Percentiles rank a stretch among this genome's conserved stretches.
These are phyloP conservation scores for Amblyjoppa fuscipennis DNA, from an alignment of 2,888 invertebrate genomes.

Conservation along the genomic window DNA sequence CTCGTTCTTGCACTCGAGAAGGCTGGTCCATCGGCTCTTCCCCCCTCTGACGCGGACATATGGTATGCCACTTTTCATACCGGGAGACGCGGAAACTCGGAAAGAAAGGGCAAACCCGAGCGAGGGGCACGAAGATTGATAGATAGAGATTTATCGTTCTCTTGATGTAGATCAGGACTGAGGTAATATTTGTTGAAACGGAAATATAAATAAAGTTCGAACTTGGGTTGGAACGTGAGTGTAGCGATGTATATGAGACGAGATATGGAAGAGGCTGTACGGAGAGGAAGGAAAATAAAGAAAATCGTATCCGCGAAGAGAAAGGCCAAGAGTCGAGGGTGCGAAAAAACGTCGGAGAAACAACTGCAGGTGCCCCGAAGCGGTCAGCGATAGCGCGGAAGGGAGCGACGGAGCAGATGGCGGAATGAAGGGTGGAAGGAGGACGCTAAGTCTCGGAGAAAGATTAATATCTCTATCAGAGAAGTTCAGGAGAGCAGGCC, in stretches of 20 bases:
- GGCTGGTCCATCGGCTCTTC: slow-evolving; percentile 44
- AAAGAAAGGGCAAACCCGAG: slow-evolving; percentile 44
- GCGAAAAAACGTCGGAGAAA: slow-evolving; percentile 51
- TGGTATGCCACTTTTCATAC: slow-evolving; percentile 80
- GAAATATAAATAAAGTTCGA: slow-evolving; percentile 19
- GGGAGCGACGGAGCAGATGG: slow-evolving; percentile 8
- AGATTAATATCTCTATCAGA: slow-evolving; percentile 83
- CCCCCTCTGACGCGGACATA: slow-evolving; percentile 79
- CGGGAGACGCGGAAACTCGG: slow-evolving; percentile 53
- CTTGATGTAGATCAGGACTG: slow-evolving; percentile 40
- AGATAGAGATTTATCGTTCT: slow-evolving; percentile 63
- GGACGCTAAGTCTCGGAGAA: slow-evolving; percentile 71
- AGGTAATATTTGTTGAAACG: slow-evolving; percentile 11
- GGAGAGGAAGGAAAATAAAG: slow-evolving; percentile 24
- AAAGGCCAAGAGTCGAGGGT: slow-evolving; percentile 41
- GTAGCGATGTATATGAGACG: neutral
- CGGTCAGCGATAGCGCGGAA: slow-evolving; percentile 66
- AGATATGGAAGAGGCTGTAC: neutral
- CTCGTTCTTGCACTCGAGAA: slow-evolving; percentile 46
- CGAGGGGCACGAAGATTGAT: slow-evolving; percentile 60
- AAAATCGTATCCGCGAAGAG: slow-evolving; percentile 34
- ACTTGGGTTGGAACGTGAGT: neutral
- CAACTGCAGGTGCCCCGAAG: slow-evolving; percentile 42
- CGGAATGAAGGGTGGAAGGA: slow-evolving; percentile 37
- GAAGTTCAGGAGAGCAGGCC: slow-evolving; percentile 80